Evolutionary conservation across 2,113 vertebrate genomes (phyloP).

Genomic region (Brachypodius melanocephalos): DNA sequence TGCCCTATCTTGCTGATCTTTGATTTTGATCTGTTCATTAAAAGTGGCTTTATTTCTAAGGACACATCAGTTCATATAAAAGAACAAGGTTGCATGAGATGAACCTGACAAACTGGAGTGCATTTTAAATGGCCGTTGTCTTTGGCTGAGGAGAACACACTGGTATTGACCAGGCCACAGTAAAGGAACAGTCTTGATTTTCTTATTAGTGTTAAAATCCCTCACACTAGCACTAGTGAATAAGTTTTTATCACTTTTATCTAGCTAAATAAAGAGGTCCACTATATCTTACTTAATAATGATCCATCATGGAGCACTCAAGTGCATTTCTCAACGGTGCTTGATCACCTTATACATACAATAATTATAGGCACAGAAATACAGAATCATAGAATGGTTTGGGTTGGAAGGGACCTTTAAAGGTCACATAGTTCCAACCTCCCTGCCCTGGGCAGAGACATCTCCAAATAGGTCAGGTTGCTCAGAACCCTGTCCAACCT

Average conservation of each 20-base stretch:
- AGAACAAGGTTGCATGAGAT: background rate
- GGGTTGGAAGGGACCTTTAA: background rate
- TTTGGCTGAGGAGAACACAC: background rate
- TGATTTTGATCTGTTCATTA: background rate
- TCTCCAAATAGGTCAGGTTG: background rate
- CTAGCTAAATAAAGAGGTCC: background rate
- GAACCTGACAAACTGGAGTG: background rate
- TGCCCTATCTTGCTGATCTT: background rate
- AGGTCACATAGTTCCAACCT: background rate
- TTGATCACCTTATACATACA: background rate
- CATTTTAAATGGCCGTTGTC: background rate
- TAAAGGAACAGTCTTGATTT: background rate
- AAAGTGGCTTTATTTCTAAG: background rate
- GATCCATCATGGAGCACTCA: background rate
- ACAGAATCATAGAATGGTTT: background rate
- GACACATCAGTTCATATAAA: background rate
- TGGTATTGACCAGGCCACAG: background rate
- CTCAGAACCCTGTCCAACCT: background rate
- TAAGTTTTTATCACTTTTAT: background rate
- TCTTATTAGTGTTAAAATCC: background rate
- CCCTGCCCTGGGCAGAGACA: background rate
- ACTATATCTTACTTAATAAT: background rate
- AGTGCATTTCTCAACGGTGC: background rate
- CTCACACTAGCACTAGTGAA: background rate
- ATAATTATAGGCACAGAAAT: background rate